Percentiles rank a stretch among this genome's conserved stretches.
These are phyloP conservation scores for Astur gentilis DNA, from an alignment of 2,113 vertebrate species.

Conservation along the genomic window DNA sequence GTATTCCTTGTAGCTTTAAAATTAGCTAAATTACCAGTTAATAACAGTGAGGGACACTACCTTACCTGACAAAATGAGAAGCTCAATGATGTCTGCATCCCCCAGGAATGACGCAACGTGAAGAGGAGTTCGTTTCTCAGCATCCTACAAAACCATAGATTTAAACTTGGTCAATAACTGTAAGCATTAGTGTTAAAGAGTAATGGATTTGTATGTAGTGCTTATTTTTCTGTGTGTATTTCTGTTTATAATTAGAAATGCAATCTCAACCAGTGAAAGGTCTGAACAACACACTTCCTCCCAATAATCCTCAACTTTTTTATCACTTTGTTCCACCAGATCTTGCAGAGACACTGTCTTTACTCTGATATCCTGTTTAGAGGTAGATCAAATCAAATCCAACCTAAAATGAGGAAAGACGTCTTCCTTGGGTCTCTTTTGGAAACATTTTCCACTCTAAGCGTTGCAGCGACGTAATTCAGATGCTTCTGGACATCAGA, in stretches of 20 bases:
- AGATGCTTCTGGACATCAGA: not conserved
- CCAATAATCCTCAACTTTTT: not conserved
- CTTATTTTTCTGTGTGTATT: not conserved
- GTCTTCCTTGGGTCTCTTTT: not conserved
- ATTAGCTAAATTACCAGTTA: not conserved
- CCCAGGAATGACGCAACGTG: constrained; percentile 93
- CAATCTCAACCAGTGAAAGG: not conserved
- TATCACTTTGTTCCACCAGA: not conserved
- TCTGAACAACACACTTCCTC: not conserved
- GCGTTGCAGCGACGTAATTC: not conserved
- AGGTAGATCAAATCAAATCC: not conserved
- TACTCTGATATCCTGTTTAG: not conserved
- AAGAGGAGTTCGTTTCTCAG: constrained; percentile 92
- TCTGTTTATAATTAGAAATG: not conserved
- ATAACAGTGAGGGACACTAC: not conserved
- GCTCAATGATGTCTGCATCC: constrained; percentile 94
- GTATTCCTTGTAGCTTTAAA: not conserved
- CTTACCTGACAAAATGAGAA: constrained; percentile 95
- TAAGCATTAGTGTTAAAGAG: not conserved
- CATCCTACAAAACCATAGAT: constrained; percentile 76
- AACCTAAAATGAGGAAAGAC: not conserved
- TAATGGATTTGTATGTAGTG: not conserved
- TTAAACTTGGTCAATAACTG: not conserved
- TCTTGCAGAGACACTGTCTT: not conserved
- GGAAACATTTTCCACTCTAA: not conserved